These are phyloP conservation scores for Scotopteryx bipunctaria DNA, from an alignment of 2,888 invertebrate species.

Conservation along the genomic window DNA sequence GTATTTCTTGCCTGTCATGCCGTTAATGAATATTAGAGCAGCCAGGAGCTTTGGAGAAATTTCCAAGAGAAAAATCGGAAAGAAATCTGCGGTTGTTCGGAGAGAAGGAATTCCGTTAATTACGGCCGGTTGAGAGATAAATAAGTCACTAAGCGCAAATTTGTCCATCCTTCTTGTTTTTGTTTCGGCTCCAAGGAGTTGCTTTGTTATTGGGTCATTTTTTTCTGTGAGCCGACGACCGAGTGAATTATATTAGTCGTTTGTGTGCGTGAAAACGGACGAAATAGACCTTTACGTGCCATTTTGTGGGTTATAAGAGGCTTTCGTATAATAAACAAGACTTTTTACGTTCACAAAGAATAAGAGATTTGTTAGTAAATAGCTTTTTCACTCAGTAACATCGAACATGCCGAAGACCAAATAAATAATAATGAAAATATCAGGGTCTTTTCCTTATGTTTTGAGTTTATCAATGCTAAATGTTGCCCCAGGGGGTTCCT, in stretches of 20 bases:
- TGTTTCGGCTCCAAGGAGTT: slow-evolving; percentile 61
- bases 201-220: slow-evolving; percentile 70
- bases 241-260: slow-evolving; percentile 68
- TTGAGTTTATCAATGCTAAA: neutral
- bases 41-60: slow-evolving; percentile 29
- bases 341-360: slow-evolving; percentile 44
- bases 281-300: slow-evolving; percentile 64
- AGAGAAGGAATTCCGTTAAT: slow-evolving; percentile 69
- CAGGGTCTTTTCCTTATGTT: slow-evolving; percentile 1
- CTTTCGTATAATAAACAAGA: slow-evolving; percentile 58
- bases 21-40: slow-evolving; percentile 78
- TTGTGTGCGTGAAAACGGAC: slow-evolving; percentile 64
- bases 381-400: slow-evolving; percentile 36
- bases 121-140: slow-evolving; percentile 67
- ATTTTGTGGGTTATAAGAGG: slow-evolving; percentile 55
- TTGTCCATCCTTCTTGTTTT: slow-evolving; percentile 75
- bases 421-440: slow-evolving; percentile 17
- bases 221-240: slow-evolving; percentile 50
- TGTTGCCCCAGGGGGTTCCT: neutral
- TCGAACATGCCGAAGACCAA: slow-evolving; percentile 2
- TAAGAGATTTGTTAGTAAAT: slow-evolving; percentile 46
- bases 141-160: slow-evolving; percentile 77
- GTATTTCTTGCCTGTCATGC: slow-evolving; percentile 79
- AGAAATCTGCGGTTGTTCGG: slow-evolving; percentile 65
- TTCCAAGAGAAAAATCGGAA: slow-evolving; percentile 52